Base-by-base conservation (phyloP, 2,888 invertebrate species). In the Xestia rhomboidea region DNA sequence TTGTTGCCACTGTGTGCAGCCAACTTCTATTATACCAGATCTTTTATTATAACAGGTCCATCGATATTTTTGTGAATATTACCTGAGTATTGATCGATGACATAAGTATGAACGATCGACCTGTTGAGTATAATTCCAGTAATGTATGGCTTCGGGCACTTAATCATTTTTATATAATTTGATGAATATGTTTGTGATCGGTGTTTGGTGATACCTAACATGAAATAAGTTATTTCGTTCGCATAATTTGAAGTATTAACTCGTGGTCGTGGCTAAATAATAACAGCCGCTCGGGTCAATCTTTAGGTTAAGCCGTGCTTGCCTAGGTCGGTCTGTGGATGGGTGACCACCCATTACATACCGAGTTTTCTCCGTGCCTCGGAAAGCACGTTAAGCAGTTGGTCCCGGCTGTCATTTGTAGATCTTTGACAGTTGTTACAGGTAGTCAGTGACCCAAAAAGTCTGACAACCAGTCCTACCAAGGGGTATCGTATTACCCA, bases 71-170 rank as follows among this genome's bases (percentile, higher is more conserved):
- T 24, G 11, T 34, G 34, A 34, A 62, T 41, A 78, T 34, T 34
- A 71, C 51, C 21, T 64, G 49, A 8, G 27, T 57, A 57, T 64
- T 64, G 76, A 79, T 82, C 34, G 54, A 82, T 68, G 34, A n/a
- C 38, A 63, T 18, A 57, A 57, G 69, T 73, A 57, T 69, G 62
- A 82, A 64, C 27, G 27, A 79, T 79, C 41, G 70, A 73, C 84
- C 69, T 83, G 82, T 83, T 76, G 82, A 80, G 69, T 73, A 51
- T 54, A n/a, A 49, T 74, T 27, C 54, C 30, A 18, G 41, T 72
- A 72, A 82, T 71, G 38, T 68, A 21, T 66, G 38, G 38, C 30
- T 64, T 30, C n/a, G 24, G 46, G 46, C 49, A 63, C 30, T 46
- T 41, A 38, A 62, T 41, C 51, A 54, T 44, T 2, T 51, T 62